phyloP scores from a whole-genome alignment of 2,888 invertebrate species.

The Sinhomidia bicolor region DNA sequence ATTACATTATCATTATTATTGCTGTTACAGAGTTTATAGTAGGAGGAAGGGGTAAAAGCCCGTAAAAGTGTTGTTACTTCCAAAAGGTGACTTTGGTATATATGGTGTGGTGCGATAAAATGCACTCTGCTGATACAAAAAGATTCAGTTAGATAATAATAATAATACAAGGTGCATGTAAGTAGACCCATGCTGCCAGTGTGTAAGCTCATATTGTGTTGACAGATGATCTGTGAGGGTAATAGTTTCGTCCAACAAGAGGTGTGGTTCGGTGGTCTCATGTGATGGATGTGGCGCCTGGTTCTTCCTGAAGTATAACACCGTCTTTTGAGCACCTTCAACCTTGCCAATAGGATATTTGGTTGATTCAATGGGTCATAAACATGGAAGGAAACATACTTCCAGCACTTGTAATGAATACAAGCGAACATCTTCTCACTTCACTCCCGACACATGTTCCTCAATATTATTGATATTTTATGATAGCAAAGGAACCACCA shows the following conservation, averaged over 20 bases:
- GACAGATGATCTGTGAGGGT: constrained; percentile 80
- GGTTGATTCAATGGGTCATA: constrained; percentile 80
- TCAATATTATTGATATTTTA: constrained; percentile 35
- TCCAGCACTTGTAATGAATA: constrained; percentile 69
- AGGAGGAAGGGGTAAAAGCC: not conserved
- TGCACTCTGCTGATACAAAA: not conserved
- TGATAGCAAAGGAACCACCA: not conserved
- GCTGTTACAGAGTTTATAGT: not conserved
- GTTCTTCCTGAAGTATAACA: constrained; percentile 79
- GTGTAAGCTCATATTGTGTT: constrained; percentile 73
- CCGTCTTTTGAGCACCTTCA: constrained; percentile 77
- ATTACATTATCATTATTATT: constrained; percentile 9
- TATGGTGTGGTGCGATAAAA: constrained; percentile 6
- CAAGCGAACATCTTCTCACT: constrained; percentile 72
- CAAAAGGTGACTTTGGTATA: not conserved
- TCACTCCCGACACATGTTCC: constrained; percentile 73
- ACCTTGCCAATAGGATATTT: constrained; percentile 75
- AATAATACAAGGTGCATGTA: not conserved
- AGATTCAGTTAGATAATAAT: not conserved
- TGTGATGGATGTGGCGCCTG: constrained; percentile 80
- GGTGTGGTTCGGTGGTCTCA: constrained; percentile 80
- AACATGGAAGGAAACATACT: constrained; percentile 77
- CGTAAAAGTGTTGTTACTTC: not conserved
- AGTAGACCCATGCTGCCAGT: constrained; percentile 16
- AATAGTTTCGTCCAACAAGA: constrained; percentile 80